Evolutionary conservation across 2,888 invertebrate species (phyloP), one percentile per base, ranked within the genome.

Genomic region (Chrysotoxum bicinctum): DNA sequence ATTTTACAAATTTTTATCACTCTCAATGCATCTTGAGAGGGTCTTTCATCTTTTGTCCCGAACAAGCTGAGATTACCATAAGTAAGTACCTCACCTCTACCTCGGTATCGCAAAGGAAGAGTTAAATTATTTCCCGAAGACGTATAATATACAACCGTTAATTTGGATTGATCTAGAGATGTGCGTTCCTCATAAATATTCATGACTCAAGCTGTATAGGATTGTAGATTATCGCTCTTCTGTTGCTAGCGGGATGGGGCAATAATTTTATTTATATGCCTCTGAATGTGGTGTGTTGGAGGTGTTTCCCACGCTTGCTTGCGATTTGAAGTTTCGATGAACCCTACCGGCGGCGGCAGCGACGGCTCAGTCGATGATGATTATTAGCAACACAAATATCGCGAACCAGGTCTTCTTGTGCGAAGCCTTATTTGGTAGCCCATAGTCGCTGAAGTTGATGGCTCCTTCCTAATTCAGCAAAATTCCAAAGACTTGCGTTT

Each of bases 261-360:
- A 82, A 73, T 76, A 50, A 66, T 72, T 81, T 78, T 81, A 75
- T 82, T 60, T 40, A 26, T 43, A 16, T 19, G 52, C 45, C 30
- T 64, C 45, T 30, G 64, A 64, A 64, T 64, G 4, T 40, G 32
- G 12, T 64, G 70, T 76, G 60, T 74, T 83, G 52, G 68, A 62
- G 37, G 52, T 50, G 66, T 66, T 84, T 84, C 84, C 84, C 84
- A 84, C 84, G 83, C 83, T 75, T n/a, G 62, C 54, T 37, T n/a
- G 69, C 14, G 52, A 75, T 79, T 75, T 79, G 45, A 76, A 58
- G 84, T 76, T 84, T 80, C 79, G 79, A 66, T 84, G 84, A 84
- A 84, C 84, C 56, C 75, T 16, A 4, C 21, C 21, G 35, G 40
- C 23, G n/a, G n/a, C n/a, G n/a, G n/a, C n/a, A n/a, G n/a, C n/a